Evolutionary conservation across 2,888 invertebrate genomes (phyloP), one percentile per base, ranked within the genome.

Genomic region (Dilophus febrilis): DNA sequence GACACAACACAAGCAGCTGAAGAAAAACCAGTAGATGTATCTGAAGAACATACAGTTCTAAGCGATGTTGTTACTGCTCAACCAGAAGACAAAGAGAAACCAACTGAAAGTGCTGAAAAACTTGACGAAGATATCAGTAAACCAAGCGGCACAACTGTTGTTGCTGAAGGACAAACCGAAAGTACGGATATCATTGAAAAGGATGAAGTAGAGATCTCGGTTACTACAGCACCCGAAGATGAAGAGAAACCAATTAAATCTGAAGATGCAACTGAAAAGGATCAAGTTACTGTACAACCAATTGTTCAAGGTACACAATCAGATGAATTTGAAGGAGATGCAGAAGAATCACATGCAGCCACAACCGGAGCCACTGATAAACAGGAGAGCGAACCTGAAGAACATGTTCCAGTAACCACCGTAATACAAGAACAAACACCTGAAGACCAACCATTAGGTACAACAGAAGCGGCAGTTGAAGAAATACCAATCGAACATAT

Each of bases 221-320:
- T n/a, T n/a, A n/a, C n/a, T n/a, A n/a, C n/a, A n/a, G n/a, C n/a
- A n/a, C n/a, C n/a, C n/a, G n/a, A n/a, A n/a, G n/a, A n/a, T n/a
- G n/a, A n/a, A n/a, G n/a, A n/a, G n/a, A n/a, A n/a, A n/a, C n/a
- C n/a, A n/a, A n/a, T n/a, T 46, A 39, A 35, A 44, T 29, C 29
- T 34, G 32, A 39, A 17, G 27, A 37, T 18, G 45, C 45, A 44
- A 44, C 46, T 32, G 44, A 43, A 40, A 47, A 45, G 36, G 48
- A 52, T 42, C 40, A 33, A 35, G 41, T 34, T 32, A 51, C 48
- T 40, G 49, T 52, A 42, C 50, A 52, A 44, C 43, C 48, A 6
- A 37, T 49, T 36, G 45, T n/a, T n/a, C n/a, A n/a, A n/a, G n/a
- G n/a, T n/a, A 30, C 40, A 40, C 35, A 42, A 39, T 29, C 34